These are phyloP conservation scores for Sebastes taczanowskii DNA, from an alignment of 2,797 vertebrate genomes.

Conservation along the genomic window DNA sequence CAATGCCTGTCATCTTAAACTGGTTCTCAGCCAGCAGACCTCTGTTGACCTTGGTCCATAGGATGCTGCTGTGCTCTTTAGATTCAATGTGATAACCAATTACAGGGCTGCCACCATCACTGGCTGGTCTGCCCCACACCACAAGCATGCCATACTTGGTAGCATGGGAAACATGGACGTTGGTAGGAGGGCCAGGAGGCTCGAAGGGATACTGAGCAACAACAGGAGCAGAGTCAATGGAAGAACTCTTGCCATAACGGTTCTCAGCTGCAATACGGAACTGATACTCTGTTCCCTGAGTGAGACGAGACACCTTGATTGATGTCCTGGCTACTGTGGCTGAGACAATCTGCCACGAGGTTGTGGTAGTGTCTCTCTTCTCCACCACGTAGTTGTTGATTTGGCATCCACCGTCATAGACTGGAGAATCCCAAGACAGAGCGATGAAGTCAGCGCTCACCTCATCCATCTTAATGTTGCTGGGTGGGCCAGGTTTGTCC, in stretches of 20 bases:
- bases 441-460: constrained; percentile 93
- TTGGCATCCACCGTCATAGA: constrained; percentile 95
- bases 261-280: constrained; percentile 98
- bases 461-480: constrained; percentile 90
- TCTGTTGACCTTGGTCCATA: constrained; percentile 96
- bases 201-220: constrained; percentile 96
- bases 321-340: constrained; percentile 97
- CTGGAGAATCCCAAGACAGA: constrained; percentile 94
- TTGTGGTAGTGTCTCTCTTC: constrained; percentile 96
- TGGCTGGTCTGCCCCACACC: constrained; percentile 90
- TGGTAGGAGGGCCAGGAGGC: constrained; percentile 91
- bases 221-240: constrained; percentile 87
- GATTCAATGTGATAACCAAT: constrained; percentile 94
- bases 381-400: constrained; percentile 98
- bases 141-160: constrained; percentile 93
- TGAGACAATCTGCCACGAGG: constrained; percentile 93
- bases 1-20: constrained; percentile 93
- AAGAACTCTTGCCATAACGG: constrained; percentile 93
- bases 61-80: constrained; percentile 95
- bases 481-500: constrained; percentile 94
- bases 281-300: constrained; percentile 94
- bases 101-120: constrained; percentile 92
- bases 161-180: constrained; percentile 87
- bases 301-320: constrained; percentile 90
- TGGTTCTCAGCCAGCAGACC: constrained; percentile 90